These are phyloP conservation scores for Pinctada fucata DNA, from an alignment of 2,888 invertebrate genomes.

Conservation along the genomic window DNA sequence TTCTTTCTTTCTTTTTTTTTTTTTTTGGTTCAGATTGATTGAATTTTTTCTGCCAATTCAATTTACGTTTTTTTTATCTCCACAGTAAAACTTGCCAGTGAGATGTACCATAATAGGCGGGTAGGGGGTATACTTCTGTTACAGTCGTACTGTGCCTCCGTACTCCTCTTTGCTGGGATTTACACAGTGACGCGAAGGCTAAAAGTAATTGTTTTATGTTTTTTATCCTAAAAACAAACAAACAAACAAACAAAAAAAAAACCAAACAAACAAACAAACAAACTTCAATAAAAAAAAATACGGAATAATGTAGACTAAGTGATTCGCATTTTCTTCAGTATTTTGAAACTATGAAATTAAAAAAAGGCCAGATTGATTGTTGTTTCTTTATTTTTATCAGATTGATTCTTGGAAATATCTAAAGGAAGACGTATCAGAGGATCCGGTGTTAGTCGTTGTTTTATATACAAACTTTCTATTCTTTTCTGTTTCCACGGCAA, in stretches of 20 bases:
- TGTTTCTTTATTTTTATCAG: slow-evolving; percentile 45
- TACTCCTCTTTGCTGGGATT: slow-evolving; percentile 65
- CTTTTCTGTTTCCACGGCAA: slow-evolving; percentile 69
- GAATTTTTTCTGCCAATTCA: too few species aligned
- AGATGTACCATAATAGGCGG: slow-evolving; percentile 49
- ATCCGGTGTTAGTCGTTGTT: slow-evolving; percentile 55
- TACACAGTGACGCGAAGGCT: slow-evolving; percentile 64
- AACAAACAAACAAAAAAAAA: too few species aligned
- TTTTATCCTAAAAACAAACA: too few species aligned
- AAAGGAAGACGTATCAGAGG: slow-evolving; percentile 46
- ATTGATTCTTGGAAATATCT: slow-evolving; percentile 63
- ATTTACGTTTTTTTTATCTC: too few species aligned
- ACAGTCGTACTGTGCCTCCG: slow-evolving; percentile 62
- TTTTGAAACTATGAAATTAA: too few species aligned
- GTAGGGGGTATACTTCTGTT: slow-evolving; percentile 58
- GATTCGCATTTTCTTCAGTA: not conserved
- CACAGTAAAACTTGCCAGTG: slow-evolving; percentile 57
- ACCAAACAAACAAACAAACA: too few species aligned
- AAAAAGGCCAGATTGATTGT: too few species aligned
- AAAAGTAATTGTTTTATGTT: slow-evolving; percentile 45
- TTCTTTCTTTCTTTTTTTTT: too few species aligned
- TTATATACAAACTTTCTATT: slow-evolving; percentile 63
- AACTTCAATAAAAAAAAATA: too few species aligned
- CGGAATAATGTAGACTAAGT: not conserved
- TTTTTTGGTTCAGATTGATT: too few species aligned